Evolutionary conservation across 2,113 vertebrate species (phyloP).

Genomic region (Etia nguti): DNA sequence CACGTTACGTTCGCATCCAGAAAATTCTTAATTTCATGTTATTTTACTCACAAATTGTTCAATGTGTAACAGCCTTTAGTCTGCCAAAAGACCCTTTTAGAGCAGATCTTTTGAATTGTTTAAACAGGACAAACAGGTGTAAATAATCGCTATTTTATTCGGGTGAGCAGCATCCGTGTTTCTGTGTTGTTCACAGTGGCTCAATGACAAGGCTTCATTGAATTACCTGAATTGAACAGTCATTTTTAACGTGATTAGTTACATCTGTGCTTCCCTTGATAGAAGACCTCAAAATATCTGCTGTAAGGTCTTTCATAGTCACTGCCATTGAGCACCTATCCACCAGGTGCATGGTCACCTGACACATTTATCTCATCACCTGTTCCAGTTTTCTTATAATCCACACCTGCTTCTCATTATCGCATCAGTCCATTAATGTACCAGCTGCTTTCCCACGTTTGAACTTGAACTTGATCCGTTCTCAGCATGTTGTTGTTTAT

Average conservation of each 20-base stretch:
- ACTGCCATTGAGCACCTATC: neutral
- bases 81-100: neutral
- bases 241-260: neutral
- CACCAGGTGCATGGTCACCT: neutral
- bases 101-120: neutral
- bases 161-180: rapidly evolving
- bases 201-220: neutral
- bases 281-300: neutral
- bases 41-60: neutral
- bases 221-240: neutral
- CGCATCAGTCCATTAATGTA: neutral
- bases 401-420: neutral
- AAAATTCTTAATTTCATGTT: neutral
- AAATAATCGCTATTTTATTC: neutral
- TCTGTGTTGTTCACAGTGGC: neutral
- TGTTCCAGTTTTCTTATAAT: neutral
- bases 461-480: neutral
- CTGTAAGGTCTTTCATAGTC: neutral
- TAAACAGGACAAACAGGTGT: neutral
- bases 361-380: neutral
- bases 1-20: neutral
- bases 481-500: neutral
- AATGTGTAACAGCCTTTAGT: neutral
- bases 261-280: neutral
- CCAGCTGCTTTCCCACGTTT: neutral